Conservation (phyloP, 2,888 invertebrate genomes). For the Busseola fusca region DNA sequence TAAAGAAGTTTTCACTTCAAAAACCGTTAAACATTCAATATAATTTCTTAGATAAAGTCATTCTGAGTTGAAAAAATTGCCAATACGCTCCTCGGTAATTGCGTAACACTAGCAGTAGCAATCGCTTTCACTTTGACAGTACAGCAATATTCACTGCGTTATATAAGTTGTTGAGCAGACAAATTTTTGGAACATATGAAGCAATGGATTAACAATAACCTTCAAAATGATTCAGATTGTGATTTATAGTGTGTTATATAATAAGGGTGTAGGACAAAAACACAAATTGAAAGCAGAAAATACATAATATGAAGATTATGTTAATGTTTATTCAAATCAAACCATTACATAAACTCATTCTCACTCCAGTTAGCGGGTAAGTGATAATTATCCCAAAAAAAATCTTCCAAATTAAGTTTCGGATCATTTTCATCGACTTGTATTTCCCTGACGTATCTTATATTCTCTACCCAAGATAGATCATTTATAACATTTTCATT, state of each 20-base stretch:
- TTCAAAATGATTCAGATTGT: no score
- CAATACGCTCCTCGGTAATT: neutral
- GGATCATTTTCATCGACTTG: constrained; percentile 69
- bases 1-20: no score
- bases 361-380: constrained; percentile 72
- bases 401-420: constrained; percentile 58
- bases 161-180: no score
- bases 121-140: no score
- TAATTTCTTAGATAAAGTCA: neutral
- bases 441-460: constrained; percentile 76
- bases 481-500: constrained; percentile 60
- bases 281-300: neutral
- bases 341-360: constrained; percentile 65
- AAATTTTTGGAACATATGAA: no score
- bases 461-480: constrained; percentile 79
- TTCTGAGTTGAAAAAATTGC: neutral
- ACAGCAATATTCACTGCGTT: no score
- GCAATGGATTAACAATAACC: no score
- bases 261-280: neutral
- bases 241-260: no score
- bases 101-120: no score
- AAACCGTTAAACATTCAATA: neutral
- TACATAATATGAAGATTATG: neutral
- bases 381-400: constrained; percentile 75
- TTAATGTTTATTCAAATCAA: neutral